Percentiles rank a stretch among this genome's conserved stretches.
These are phyloP conservation scores for Linnaemya vulpina DNA, from an alignment of 2,888 invertebrate species.

Conservation along the genomic window DNA sequence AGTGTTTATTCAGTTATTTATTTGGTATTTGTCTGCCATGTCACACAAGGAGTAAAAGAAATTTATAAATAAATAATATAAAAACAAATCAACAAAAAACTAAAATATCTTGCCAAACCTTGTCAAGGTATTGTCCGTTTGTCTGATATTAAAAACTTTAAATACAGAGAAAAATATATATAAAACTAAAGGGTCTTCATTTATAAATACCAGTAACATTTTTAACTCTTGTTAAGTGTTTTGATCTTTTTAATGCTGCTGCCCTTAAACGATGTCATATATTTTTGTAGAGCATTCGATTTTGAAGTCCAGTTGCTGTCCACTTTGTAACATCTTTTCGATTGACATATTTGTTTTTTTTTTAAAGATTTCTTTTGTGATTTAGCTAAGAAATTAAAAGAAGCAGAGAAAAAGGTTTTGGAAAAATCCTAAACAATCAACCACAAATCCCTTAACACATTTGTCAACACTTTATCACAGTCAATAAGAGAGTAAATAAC, in stretches of 20 bases:
- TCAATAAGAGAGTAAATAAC: constrained; percentile 73
- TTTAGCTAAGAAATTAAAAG: constrained; percentile 57
- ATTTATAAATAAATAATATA: too few relatives aligned
- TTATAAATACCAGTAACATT: neutral
- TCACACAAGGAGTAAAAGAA: too few relatives aligned
- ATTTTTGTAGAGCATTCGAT: neutral
- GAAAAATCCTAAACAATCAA: constrained; percentile 74
- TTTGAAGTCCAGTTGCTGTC: constrained; percentile 28
- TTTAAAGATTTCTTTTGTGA: constrained; percentile 15
- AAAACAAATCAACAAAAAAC: neutral
- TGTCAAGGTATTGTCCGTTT: constrained; percentile 13
- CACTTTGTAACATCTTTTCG: constrained; percentile 14
- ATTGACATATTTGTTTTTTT: constrained; percentile 24
- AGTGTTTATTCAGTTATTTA: neutral
- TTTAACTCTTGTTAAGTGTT: neutral
- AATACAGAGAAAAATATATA: constrained; percentile 11
- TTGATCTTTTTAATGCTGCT: constrained; percentile 3
- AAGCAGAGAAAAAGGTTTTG: constrained; percentile 61
- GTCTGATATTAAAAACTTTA: neutral
- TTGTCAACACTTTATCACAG: constrained; percentile 81
- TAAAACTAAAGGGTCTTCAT: neutral
- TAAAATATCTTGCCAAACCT: neutral
- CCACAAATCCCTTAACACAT: constrained; percentile 81
- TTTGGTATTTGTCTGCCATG: constrained; percentile 32
- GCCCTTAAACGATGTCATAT: neutral